Evolutionary conservation across 1,140 invertebrate species (phyloP), one percentile per base, ranked within the genome.

Genomic region (Drosophila arawakana): DNA sequence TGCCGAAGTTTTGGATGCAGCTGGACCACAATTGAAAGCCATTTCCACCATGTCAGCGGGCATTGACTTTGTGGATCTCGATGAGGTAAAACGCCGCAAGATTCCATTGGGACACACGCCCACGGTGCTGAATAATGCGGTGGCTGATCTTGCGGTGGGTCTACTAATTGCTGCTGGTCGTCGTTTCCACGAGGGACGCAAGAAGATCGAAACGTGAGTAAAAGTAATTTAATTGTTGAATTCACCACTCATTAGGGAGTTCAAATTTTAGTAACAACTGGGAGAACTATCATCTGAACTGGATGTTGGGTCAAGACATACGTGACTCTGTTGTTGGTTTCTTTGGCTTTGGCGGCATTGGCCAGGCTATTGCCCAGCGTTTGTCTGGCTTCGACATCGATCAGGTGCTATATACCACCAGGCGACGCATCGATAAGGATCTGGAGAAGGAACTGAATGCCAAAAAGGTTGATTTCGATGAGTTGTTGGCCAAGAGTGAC

Each of bases 31-130:
- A 49, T 91, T 98, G 50, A 97, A 97, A 93, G 96, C 98, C 1
- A 94, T 99, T 25, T 95, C 95, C 0, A 98, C 98, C 5, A 97
- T 98, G 95, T 98, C 98, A 1, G 98, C 98, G 9, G 98, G 91
- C 55, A 94, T 96, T 84, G 96, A 97, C 85, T 97, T 96, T 86
- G 94, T 98, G 41, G 95, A 97, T 91, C 78, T 97, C 2, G 77
- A 92, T 1, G 95, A 95, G 89, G 93, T 97, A 18, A 96, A 95
- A 91, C 93, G 93, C 46, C 93, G 95, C 76, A 94, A 95, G 34
- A 96, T 97, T 47, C 94, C 93, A 67, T 93, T 97, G 67, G 98
- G 98, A 2, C 97, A 98, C 82, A 99, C 98, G 1, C 98, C 98
- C 21, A 95, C 96, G 81, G 96, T 98, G 9, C 93, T 99, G 37